Conservation (phyloP, 2,113 vertebrate species). For the Arenaria interpres region DNA sequence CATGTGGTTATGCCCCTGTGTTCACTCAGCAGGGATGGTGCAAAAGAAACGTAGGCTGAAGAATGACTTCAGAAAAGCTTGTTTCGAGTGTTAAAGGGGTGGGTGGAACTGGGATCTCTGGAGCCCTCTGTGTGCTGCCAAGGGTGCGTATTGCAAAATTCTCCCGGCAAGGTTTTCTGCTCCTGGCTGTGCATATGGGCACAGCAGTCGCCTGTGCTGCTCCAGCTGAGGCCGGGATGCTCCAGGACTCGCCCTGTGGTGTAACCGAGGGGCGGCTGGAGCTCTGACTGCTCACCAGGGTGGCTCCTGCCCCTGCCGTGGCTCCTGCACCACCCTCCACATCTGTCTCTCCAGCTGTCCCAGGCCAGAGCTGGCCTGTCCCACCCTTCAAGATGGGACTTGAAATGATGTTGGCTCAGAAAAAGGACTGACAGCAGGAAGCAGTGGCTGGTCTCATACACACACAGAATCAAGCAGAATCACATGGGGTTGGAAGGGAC, state of each 20-base stretch:
- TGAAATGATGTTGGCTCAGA: neutral
- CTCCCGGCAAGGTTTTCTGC: neutral
- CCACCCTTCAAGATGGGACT: neutral
- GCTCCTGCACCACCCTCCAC: neutral
- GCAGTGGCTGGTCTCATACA: neutral
- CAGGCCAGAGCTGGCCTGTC: neutral
- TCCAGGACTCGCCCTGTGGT: neutral
- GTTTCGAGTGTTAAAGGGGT: neutral
- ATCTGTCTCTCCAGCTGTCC: neutral
- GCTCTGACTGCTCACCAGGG: neutral
- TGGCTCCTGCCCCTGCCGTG: neutral
- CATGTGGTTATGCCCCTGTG: neutral
- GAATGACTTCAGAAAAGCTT: neutral
- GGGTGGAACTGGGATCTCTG: neutral
- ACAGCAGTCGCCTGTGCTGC: neutral
- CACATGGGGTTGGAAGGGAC: too few species aligned
- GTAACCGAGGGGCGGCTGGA: neutral
- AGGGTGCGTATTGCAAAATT: neutral
- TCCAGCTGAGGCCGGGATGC: neutral
- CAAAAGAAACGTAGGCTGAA: neutral
- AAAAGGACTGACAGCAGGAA: neutral
- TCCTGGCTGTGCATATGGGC: neutral
- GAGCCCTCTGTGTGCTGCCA: neutral
- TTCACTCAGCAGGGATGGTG: neutral
- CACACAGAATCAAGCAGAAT: too few species aligned